Percentiles rank a stretch among this genome's conserved stretches.
phyloP scores from a whole-genome alignment of 1,140 invertebrate species.

The Lanistes nyassanus region DNA sequence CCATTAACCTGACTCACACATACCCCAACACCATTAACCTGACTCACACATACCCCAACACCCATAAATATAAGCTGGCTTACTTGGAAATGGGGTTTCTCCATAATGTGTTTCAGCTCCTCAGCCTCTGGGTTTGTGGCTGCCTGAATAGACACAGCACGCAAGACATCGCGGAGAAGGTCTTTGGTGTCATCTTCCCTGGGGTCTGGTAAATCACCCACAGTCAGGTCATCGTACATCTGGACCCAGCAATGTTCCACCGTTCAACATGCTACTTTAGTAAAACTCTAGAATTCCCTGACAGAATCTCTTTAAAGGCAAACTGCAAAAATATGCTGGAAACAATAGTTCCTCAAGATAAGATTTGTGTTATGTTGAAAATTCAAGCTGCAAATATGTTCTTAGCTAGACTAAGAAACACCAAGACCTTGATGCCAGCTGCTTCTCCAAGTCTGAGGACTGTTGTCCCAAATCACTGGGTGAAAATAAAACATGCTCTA shows the following conservation, averaged over 20 bases:
- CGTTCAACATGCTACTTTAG: not conserved
- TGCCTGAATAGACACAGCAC: slow-evolving; percentile 2
- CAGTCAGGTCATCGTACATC: slow-evolving; percentile 24
- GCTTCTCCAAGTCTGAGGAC: too few relatives aligned
- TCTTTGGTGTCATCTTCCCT: slow-evolving; percentile 11
- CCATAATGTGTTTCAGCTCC: slow-evolving; percentile 5
- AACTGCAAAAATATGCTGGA: not conserved
- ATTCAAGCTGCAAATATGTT: too few relatives aligned
- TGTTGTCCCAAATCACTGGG: too few relatives aligned
- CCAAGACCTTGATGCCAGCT: too few relatives aligned
- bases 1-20: too few relatives aligned
- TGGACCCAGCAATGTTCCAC: not conserved
- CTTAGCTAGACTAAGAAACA: too few relatives aligned
- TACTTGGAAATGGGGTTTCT: slow-evolving; percentile 14
- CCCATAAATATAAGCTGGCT: too few relatives aligned
- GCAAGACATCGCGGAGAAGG: not conserved
- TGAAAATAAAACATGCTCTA: too few relatives aligned
- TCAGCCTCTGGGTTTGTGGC: slow-evolving; percentile 2
- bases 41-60: too few relatives aligned
- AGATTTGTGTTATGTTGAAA: too few relatives aligned
- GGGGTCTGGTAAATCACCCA: slow-evolving; percentile 15
- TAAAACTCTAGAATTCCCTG: not conserved
- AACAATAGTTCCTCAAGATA: not conserved
- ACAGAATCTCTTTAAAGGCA: not conserved
- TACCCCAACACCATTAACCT: too few relatives aligned